These are phyloP conservation scores for Willisornis vidua DNA, from an alignment of 2,113 vertebrate species.

Conservation along the genomic window DNA sequence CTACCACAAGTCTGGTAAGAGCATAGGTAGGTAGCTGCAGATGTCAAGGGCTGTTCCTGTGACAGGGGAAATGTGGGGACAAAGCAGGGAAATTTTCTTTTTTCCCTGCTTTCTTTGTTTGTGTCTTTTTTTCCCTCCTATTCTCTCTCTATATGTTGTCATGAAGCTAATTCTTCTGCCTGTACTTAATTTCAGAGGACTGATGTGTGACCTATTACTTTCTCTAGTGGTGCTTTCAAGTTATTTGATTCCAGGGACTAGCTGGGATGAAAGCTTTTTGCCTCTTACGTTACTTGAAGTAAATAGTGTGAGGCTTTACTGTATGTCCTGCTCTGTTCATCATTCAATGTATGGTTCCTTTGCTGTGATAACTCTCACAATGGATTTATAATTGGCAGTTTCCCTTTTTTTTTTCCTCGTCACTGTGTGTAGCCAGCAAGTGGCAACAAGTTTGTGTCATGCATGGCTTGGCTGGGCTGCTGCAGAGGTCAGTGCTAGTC, in stretches of 20 bases:
- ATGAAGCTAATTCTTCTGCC: neutral
- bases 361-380: neutral
- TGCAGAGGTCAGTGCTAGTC: neutral
- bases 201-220: neutral
- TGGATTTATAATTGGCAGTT: neutral
- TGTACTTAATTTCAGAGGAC: neutral
- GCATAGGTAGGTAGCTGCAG: neutral
- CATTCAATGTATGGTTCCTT: neutral
- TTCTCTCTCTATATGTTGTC: neutral
- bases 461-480: neutral
- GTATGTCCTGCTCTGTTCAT: neutral
- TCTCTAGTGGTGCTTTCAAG: neutral
- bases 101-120: neutral
- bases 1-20: slow-evolving; percentile 53
- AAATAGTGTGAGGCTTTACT: neutral
- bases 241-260: neutral
- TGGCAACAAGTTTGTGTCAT: neutral
- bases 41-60: neutral
- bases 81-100: neutral
- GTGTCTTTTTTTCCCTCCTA: rapidly evolving
- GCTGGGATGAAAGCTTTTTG: neutral
- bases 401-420: neutral
- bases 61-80: neutral
- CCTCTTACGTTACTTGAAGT: neutral
- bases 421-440: neutral